Conservation (phyloP, 1,140 invertebrate genomes). For the Polypedilum vanderplanki region DNA sequence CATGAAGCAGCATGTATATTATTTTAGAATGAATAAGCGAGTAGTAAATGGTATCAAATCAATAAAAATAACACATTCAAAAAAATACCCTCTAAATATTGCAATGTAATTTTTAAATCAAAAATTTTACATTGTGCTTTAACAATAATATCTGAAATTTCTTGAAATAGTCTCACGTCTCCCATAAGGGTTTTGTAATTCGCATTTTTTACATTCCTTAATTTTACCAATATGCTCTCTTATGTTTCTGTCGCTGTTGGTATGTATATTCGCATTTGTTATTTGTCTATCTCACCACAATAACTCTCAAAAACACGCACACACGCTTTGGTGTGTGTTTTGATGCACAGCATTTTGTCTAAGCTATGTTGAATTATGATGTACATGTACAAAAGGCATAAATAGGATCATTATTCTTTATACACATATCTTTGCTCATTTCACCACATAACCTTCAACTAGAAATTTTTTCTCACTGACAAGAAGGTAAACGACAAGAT, state of each 20-base stretch:
- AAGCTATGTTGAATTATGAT: slow-evolving; percentile 6
- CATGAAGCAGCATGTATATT: too few species aligned
- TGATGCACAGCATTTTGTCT: not conserved
- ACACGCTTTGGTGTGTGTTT: not conserved
- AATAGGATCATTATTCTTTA: not conserved
- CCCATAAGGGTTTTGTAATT: not conserved
- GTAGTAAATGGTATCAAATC: too few species aligned
- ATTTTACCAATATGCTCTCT: not conserved
- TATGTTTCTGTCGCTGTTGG: not conserved
- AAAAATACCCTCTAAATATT: too few species aligned
- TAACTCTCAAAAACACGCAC: not conserved
- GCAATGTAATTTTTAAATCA: too few species aligned
- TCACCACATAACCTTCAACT: not conserved
- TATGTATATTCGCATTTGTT: not conserved
- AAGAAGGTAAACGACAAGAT: too few species aligned
- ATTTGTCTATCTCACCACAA: not conserved
- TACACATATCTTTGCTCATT: not conserved
- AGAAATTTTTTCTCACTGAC: too few species aligned
- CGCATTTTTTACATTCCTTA: slow-evolving; percentile 15
- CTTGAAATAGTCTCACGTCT: slow-evolving; percentile 17
- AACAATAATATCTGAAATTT: not conserved
- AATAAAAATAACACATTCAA: too few species aligned
- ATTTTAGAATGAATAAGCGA: too few species aligned
- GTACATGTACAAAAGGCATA: slow-evolving; percentile 5
- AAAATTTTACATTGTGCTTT: too few species aligned